Base-by-base conservation (phyloP, 2,888 invertebrate genomes). In the Cartodere bifasciata region DNA sequence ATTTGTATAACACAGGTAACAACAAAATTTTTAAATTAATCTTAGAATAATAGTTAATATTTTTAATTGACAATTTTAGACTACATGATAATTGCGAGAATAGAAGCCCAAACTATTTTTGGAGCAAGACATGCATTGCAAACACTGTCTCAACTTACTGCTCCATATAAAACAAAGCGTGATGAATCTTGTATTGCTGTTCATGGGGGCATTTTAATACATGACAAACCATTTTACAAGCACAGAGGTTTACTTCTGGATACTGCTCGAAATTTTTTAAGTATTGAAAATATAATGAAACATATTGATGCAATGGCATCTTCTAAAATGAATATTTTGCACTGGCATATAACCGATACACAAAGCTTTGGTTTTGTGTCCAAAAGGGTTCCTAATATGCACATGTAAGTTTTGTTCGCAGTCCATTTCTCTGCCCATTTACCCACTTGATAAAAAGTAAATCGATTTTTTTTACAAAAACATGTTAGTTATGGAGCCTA, bases 281-380 rank as follows among this genome's bases (percentile, higher is more conserved):
- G 85, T 0, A 56, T 87, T 39, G 56, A 55, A 9, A 68, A 69
- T 25, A 75, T 87, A 11, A 68, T 72, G 44, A 70, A 68, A 40
- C 81, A 80, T 26, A 63, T 91, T 40, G 82, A 90, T 45, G 90
- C 75, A 2, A 86, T 94, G 82, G 79, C 83, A 2, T 70, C 82
- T 11, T 79, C 79, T 27, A 94, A 94, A 59, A 61, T 94, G 65
- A 94, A 94, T 53, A 83, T 88, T 0, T 72, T 94, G 24, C 94
- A 94, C 53, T 94, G 92, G 91, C 86, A 87, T 52, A 76, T 76
- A 0, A 82, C 84, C 1, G 94, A 94, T 58, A 75, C 86, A 1
- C 91, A 92, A 43, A 90, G 91, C 46, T 94, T 92, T 58, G 92
- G 94, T 0, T 65, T 90, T 48, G 78, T 81, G 48, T 75, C 81